Base-by-base conservation (phyloP, 2,888 invertebrate genomes). In the Synergus umbraculus region DNA sequence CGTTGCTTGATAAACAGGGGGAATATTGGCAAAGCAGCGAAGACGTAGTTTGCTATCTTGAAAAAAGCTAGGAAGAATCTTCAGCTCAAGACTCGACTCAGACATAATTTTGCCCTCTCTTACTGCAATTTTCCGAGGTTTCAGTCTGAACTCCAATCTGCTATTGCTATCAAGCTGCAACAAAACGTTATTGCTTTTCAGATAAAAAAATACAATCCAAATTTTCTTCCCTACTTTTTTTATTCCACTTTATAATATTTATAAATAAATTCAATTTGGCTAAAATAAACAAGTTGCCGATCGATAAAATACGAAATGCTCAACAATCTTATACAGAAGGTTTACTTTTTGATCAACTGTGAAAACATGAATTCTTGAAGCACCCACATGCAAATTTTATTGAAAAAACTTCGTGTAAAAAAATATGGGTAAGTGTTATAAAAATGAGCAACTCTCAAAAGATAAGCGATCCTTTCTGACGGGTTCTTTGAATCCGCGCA, bases 11-110 rank as follows among this genome's bases (percentile, higher is more conserved):
- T 92, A 92, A 66, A 92, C 86, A 58, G 87, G 86, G 12, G 87
- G 82, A 78, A 92, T 91, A 41, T 85, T 87, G 13, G 89, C 89
- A 76, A 88, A 90, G 82, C 92, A 92, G 22, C 89, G 88, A 43
- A 92, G 79, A 5, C 84, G 87, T 49, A 92, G 82, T 12, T 85
- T 85, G 5, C 89, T 88, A n/a, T 87, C 87, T 46, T 83, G 87
- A 79, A 92, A 92, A 85, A 91, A 87, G 49, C 87, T 86, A 76
- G 82, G 87, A 44, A 87, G 86, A 76, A 90, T 87, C 79, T 88
- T 88, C 65, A 92, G 85, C 76, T 88, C 88, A 49, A 92, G 86
- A 54, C 80, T 83, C 37, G 92, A 91, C 41, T 82, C 85, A 18
- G 89, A 88, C 29, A 82, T 85, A 76, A 85, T 80, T 76, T 86